Evolutionary conservation across 2,888 invertebrate species (phyloP).

Genomic region (Dryocosmus kuriphilus): DNA sequence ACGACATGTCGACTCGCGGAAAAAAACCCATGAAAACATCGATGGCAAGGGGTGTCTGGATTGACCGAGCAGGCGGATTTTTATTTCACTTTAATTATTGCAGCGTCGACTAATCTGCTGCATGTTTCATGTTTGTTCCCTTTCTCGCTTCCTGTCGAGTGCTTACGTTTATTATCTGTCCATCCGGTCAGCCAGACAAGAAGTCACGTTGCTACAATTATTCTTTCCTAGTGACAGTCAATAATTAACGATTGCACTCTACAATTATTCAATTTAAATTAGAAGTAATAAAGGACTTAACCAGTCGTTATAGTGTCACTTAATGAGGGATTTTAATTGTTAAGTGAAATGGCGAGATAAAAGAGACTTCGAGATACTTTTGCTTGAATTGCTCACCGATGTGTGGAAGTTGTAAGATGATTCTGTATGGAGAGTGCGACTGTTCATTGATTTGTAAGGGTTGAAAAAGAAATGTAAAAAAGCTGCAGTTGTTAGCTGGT

Average conservation of each 20-base stretch:
- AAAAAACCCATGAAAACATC: slow-evolving; percentile 55
- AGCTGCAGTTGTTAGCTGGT: no score
- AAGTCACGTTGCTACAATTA: slow-evolving; percentile 34
- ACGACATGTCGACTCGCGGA: slow-evolving; percentile 54
- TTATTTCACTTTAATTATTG: slow-evolving; percentile 75
- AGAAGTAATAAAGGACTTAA: not conserved
- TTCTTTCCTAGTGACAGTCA: slow-evolving; percentile 1
- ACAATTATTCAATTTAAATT: not conserved
- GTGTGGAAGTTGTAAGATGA: no score
- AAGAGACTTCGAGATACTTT: no score
- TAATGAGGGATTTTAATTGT: no score
- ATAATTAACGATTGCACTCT: not conserved
- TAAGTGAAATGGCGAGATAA: no score
- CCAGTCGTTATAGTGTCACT: not conserved
- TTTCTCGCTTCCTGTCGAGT: slow-evolving; percentile 48
- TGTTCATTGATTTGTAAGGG: no score
- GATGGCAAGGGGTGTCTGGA: slow-evolving; percentile 49
- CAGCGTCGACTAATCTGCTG: slow-evolving; percentile 66
- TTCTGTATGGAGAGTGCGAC: no score
- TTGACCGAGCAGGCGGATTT: slow-evolving; percentile 70
- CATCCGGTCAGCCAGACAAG: slow-evolving; percentile 23
- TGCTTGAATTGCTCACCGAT: no score
- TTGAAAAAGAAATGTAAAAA: no score
- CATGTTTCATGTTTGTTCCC: slow-evolving; percentile 54
- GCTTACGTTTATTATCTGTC: slow-evolving; percentile 43